These are phyloP conservation scores for Goniozus legneri DNA, from an alignment of 1,140 invertebrate species.

Conservation along the genomic window DNA sequence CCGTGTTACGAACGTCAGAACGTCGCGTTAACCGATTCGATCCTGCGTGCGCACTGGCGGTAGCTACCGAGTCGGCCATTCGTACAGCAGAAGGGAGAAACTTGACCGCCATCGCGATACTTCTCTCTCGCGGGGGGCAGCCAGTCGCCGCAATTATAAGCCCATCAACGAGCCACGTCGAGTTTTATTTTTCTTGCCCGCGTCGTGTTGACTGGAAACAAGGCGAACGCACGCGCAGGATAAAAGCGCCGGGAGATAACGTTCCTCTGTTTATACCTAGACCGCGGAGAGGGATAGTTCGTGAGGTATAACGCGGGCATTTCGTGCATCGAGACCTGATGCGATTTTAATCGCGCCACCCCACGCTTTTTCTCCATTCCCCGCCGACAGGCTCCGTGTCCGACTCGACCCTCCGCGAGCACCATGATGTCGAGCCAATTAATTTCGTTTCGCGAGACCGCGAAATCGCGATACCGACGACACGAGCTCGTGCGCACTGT, in stretches of 20 bases:
- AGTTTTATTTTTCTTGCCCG: constrained; percentile 32
- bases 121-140: not conserved
- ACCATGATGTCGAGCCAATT: no score
- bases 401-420: no score
- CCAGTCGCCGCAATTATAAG: constrained; percentile 47
- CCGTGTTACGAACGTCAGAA: constrained; percentile 3
- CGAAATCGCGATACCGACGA: constrained; percentile 12
- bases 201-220: constrained; percentile 11
- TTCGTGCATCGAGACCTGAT: constrained; percentile 41
- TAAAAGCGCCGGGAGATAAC: no score
- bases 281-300: no score
- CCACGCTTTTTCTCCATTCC: constrained; percentile 23
- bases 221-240: constrained; percentile 3
- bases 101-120: constrained; percentile 1
- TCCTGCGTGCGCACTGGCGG: constrained; percentile 6
- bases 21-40: constrained; percentile 8
- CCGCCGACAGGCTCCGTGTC: no score
- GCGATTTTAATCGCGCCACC: constrained; percentile 43
- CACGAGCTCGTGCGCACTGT: no score
- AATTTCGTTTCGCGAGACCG: no score
- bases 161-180: constrained; percentile 35
- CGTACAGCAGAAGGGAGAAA: constrained; percentile 5
- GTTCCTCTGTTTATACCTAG: no score
- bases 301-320: constrained; percentile 36
- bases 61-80: constrained; percentile 8